A percentile compares a stretch with the other conserved stretches of the same genome.
Conservation (phyloP, 1,140 invertebrate genomes). For the Eufriesea mexicana region DNA sequence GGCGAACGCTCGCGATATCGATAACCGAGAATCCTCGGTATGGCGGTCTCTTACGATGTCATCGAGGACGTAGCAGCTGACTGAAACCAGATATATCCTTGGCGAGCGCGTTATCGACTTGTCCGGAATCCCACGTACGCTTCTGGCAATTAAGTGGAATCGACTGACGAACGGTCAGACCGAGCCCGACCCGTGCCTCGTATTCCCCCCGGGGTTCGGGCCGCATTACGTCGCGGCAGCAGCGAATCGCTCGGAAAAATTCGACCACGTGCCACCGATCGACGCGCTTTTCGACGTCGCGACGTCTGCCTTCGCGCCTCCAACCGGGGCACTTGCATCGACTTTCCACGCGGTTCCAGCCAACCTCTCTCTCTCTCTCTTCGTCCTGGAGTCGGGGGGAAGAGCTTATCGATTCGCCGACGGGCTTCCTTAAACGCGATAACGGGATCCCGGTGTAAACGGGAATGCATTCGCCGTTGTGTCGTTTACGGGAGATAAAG, state of each 20-base stretch:
- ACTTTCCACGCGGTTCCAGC: background rate
- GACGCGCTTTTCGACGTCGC: background rate
- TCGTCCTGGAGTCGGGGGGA: background rate
- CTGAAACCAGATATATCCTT: slow-evolving; percentile 49
- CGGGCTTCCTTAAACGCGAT: background rate
- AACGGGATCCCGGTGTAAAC: background rate
- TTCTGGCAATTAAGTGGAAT: slow-evolving; percentile 60
- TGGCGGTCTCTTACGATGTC: slow-evolving; percentile 53
- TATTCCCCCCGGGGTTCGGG: background rate
- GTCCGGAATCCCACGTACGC: slow-evolving; percentile 55
- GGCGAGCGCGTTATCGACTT: slow-evolving; percentile 49
- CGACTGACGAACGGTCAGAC: slow-evolving; percentile 18
- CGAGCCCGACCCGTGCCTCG: background rate
- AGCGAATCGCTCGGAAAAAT: slow-evolving; percentile 9
- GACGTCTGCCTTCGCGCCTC: too few relatives aligned
- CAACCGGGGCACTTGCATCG: too few relatives aligned
- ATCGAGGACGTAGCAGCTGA: slow-evolving; percentile 48
- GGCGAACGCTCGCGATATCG: slow-evolving; percentile 39
- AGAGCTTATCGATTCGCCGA: slow-evolving; percentile 13
- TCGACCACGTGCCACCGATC: slow-evolving; percentile 7
- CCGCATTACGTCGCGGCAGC: background rate
- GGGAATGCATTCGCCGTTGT: background rate
- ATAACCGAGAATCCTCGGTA: slow-evolving; percentile 41
- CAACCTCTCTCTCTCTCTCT: background rate
- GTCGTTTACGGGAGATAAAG: background rate